Conservation (phyloP, 2,113 vertebrate species). For the Petromus typicus region DNA sequence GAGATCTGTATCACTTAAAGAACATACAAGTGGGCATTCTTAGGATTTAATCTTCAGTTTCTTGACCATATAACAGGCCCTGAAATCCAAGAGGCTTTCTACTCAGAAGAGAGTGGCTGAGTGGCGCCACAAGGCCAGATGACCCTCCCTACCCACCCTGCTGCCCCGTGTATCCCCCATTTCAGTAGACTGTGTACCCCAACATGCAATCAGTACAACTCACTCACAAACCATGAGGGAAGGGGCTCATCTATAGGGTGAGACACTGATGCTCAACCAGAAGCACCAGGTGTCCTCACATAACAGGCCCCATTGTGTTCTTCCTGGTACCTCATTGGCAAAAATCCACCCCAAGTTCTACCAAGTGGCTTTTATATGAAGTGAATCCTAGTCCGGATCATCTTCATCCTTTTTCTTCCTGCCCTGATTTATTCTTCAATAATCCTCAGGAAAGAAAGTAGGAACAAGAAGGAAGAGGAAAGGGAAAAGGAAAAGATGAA, state of each 20-base stretch:
- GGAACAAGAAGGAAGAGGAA: background rate
- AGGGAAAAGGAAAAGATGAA: background rate
- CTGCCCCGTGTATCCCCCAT: background rate
- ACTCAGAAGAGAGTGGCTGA: background rate
- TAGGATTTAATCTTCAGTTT: constrained; percentile 21
- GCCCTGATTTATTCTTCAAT: constrained; percentile 20
- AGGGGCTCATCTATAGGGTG: background rate
- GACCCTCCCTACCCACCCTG: no score
- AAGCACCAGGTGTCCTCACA: background rate
- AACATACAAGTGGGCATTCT: background rate
- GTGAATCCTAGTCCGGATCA: background rate
- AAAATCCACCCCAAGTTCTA: background rate
- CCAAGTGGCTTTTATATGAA: background rate
- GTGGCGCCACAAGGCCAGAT: background rate
- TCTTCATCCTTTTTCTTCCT: background rate
- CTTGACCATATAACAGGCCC: background rate
- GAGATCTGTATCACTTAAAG: background rate
- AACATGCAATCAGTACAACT: background rate
- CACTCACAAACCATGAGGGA: background rate
- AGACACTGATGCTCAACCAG: background rate
- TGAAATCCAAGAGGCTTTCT: background rate
- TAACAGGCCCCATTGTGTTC: background rate
- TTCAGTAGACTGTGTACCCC: background rate
- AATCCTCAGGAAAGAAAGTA: background rate
- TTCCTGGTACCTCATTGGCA: background rate